Evolutionary conservation across 2,797 vertebrate species (phyloP).

Genomic region (Lagorchestes hirsutus): DNA sequence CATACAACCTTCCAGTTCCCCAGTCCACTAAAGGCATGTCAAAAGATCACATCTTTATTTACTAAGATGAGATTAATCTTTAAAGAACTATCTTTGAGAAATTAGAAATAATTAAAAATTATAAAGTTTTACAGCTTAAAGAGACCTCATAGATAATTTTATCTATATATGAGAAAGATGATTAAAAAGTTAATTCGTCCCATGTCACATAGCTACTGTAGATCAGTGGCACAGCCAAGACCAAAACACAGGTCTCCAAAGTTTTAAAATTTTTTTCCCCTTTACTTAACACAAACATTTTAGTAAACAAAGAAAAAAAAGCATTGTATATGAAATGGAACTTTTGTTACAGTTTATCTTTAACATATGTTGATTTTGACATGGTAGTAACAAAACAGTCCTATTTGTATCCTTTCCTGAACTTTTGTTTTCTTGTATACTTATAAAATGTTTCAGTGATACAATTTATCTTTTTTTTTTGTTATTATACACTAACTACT

Average conservation of each 20-base stretch:
- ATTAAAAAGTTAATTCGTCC: not conserved
- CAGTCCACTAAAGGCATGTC: not conserved
- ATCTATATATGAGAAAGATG: not conserved
- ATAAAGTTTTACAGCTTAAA: not conserved
- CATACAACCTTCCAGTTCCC: not conserved
- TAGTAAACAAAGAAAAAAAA: not conserved
- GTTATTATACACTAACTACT: not conserved
- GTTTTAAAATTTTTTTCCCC: not conserved
- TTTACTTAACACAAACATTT: not conserved
- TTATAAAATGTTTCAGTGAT: not conserved
- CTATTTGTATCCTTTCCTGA: not conserved
- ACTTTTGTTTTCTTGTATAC: not conserved
- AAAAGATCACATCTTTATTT: not conserved
- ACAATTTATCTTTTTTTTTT: not conserved
- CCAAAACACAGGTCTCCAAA: not conserved
- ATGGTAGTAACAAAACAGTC: not conserved
- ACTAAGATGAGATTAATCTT: not conserved
- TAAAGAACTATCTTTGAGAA: not conserved
- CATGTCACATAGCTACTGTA: not conserved
- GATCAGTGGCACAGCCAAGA: not conserved
- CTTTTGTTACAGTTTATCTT: not conserved
- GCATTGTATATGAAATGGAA: not conserved
- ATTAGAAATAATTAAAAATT: not conserved
- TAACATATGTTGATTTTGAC: not conserved
- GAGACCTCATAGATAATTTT: not conserved